Conservation (phyloP, 2,113 vertebrate genomes). For the Sylvicapra grimmia region DNA sequence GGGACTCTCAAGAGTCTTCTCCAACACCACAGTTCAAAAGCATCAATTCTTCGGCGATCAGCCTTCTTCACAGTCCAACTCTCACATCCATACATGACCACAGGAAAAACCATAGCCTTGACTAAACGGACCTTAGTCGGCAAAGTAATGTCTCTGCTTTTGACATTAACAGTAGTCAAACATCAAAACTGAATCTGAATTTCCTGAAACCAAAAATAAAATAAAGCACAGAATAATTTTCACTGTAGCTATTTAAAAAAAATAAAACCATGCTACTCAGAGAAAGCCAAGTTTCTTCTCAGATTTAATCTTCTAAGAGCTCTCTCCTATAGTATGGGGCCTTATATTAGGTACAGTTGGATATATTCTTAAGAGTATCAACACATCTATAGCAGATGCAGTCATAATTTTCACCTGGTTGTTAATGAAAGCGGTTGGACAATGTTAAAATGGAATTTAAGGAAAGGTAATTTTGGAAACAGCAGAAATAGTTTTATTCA, state of each 20-base stretch:
- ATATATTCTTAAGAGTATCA: neutral
- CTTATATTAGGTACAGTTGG: neutral
- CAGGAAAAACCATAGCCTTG: no score
- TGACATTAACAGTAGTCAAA: neutral
- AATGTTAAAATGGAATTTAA: neutral
- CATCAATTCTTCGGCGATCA: no score
- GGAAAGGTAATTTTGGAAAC: neutral
- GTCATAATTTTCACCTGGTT: neutral
- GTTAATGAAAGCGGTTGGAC: neutral
- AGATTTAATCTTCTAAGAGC: neutral
- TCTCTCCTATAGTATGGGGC: neutral
- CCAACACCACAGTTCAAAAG: no score
- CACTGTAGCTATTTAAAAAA: neutral
- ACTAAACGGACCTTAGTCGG: no score
- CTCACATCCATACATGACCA: no score
- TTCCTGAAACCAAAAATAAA: constrained; percentile 13
- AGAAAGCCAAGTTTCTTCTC: neutral
- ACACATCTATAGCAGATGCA: neutral
- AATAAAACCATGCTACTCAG: neutral
- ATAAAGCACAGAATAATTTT: neutral
- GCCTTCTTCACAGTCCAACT: no score
- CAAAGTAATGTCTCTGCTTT: no score
- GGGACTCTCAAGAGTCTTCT: no score
- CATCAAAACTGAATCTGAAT: neutral
- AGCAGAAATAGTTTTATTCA: neutral